Base-by-base conservation (phyloP, 2,888 invertebrate genomes). In the Sinelater perroti region DNA sequence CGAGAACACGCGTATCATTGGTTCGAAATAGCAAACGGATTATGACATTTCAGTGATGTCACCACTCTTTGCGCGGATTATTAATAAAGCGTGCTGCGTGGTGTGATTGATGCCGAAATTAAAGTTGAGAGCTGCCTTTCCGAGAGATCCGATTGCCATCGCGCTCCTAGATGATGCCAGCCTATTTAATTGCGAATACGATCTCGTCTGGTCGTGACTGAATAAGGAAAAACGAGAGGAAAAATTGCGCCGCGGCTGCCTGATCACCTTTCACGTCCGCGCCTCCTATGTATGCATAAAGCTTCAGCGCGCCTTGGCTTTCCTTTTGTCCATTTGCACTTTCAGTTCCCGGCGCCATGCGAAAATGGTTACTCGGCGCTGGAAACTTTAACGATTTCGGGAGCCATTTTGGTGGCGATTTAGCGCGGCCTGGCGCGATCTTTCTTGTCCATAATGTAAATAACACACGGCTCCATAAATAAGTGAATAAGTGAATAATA, bases 1-100 rank as follows among this genome's bases (percentile, higher is more conserved):
- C 6, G 17, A 7, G 45, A 45, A 30, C 28, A n/a, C n/a, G 11
- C 13, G 30, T 31, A 45, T 30, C 28, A 45, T 45, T 45, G 30
- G 30, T 45, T 45, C 31, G 10, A 33, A 47, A 47, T 20, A 17
- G 2, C 47, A 33, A 47, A 35, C 31, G 33, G 35, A 35, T 47
- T 47, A 47, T 47, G 47, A 33, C 47, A 47, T 21, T 28, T 40
- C 13, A 47, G 24, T 47, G 47, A 47, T 47, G 47, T 47, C 47
- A 47, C 35, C 35, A 47, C 10, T 47, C 33, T 36, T 35, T 50
- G 36, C 24, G 21, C n/a, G 16, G 50, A 38, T 36, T 36, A 36
- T 50, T 31, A 50, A 50, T 33, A 33, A 35, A 20, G 33, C 47
- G 1, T 13, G 13, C 24, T 45, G 30, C 44, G 44, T 45, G 30